These are phyloP conservation scores for Caenorhabditis auriculariae DNA, from an alignment of 2,888 invertebrate genomes.

Conservation along the genomic window DNA sequence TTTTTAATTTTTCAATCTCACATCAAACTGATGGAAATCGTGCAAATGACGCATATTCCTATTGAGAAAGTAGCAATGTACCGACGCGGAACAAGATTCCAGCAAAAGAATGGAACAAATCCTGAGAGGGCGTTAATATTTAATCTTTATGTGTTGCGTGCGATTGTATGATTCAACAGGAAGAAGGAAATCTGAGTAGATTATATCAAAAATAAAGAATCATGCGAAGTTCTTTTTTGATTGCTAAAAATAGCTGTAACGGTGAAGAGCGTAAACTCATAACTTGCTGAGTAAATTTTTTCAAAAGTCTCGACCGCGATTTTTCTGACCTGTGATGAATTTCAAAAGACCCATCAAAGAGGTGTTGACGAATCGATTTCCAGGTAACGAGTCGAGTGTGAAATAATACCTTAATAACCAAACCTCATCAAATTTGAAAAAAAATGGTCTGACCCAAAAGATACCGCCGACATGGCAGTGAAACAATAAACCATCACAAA, in stretches of 20 bases:
- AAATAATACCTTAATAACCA: constrained; percentile 43
- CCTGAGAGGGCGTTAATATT: no score
- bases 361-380: constrained; percentile 50
- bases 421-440: not conserved
- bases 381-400: constrained; percentile 51
- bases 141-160: no score
- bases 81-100: constrained; percentile 35
- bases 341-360: constrained; percentile 44
- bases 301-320: not conserved
- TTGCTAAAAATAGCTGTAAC: no score
- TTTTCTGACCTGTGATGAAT: constrained; percentile 6
- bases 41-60: constrained; percentile 12
- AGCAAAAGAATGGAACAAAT: constrained; percentile 51
- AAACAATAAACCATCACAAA: constrained; percentile 55
- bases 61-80: constrained; percentile 50
- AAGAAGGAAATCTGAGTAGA: no score
- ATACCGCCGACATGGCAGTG: constrained; percentile 45
- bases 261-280: no score
- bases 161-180: no score
- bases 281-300: no score
- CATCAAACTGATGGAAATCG: constrained; percentile 8
- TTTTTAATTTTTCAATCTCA: not conserved
- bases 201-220: no score
- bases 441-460: constrained; percentile 30
- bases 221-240: no score